phyloP scores from a whole-genome alignment of 1,140 invertebrate species.

The Drosophila rhopaloa region DNA sequence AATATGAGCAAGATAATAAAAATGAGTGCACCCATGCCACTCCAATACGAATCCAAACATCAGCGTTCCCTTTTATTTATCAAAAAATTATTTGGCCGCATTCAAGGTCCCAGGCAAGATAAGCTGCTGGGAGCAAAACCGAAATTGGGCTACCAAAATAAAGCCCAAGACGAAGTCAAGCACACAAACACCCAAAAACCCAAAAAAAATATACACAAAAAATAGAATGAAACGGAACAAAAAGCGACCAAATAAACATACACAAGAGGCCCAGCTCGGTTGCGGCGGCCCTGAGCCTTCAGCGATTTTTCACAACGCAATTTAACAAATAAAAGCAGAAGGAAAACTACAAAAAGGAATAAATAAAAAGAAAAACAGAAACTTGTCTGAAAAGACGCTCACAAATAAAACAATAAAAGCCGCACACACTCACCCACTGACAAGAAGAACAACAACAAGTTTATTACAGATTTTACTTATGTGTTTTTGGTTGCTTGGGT shows the following conservation, averaged over 20 bases:
- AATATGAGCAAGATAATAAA: slow-evolving; percentile 70
- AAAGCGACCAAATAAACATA: slow-evolving; percentile 54
- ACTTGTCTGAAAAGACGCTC: slow-evolving; percentile 54
- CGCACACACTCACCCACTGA: slow-evolving; percentile 40
- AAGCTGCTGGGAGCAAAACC: slow-evolving; percentile 53
- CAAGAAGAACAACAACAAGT: slow-evolving; percentile 63
- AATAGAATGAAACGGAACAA: slow-evolving; percentile 25
- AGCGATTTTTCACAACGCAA: slow-evolving; percentile 80
- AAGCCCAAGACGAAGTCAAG: slow-evolving; percentile 57
- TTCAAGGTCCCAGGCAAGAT: slow-evolving; percentile 46
- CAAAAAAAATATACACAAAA: slow-evolving; percentile 54
- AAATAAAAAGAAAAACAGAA: slow-evolving; percentile 52
- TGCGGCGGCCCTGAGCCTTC: slow-evolving; percentile 54
- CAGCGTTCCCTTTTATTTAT: slow-evolving; percentile 51
- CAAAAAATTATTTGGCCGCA: slow-evolving; percentile 43
- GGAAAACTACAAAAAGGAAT: slow-evolving; percentile 38
- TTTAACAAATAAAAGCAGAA: slow-evolving; percentile 78
- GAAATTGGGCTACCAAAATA: slow-evolving; percentile 73
- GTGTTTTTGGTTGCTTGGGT: slow-evolving; percentile 64
- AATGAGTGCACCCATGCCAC: slow-evolving; percentile 44
- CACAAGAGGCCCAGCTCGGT: slow-evolving; percentile 37
- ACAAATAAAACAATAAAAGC: slow-evolving; percentile 81
- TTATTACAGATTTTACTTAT: slow-evolving; percentile 82
- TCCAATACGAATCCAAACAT: slow-evolving; percentile 2
- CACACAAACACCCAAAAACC: slow-evolving; percentile 39